These are phyloP conservation scores for Lochmaea capreae DNA, from an alignment of 2,888 invertebrate genomes.

Conservation along the genomic window DNA sequence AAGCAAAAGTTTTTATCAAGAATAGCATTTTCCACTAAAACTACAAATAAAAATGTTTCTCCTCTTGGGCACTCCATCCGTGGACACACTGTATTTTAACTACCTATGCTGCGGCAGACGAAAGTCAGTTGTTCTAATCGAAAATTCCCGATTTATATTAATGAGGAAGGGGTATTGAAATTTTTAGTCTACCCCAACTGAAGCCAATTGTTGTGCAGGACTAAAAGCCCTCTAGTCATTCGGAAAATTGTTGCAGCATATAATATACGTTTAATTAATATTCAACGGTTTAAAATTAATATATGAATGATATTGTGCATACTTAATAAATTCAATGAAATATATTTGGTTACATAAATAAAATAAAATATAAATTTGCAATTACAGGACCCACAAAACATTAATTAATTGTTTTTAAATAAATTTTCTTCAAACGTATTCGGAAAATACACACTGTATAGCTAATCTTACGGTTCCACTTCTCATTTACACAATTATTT, in stretches of 20 bases:
- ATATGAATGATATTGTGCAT: not conserved
- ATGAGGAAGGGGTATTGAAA: slow-evolving; percentile 24
- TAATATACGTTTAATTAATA: not conserved
- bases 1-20: too few species aligned
- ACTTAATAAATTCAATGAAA: not conserved
- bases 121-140: slow-evolving; percentile 25
- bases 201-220: not conserved
- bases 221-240: not conserved
- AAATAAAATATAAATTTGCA: too few species aligned
- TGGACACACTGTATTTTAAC: too few species aligned
- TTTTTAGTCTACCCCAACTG: not conserved
- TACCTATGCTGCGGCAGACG: not conserved
- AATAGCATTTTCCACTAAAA: too few species aligned
- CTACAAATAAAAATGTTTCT: too few species aligned
- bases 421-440: too few species aligned
- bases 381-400: too few species aligned
- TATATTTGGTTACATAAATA: too few species aligned
- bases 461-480: slow-evolving; percentile 13
- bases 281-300: not conserved
- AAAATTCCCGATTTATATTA: slow-evolving; percentile 36
- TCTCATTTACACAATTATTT: slow-evolving; percentile 35
- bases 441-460: not conserved
- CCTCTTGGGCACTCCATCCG: too few species aligned
- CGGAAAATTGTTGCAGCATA: too few species aligned
- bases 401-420: too few species aligned